Conservation (phyloP, 1,140 invertebrate species). For the Drosophila melanogaster region Release_6_plus_ISO1_MT NT_033777.3:31629501-31630000, state of each 20-base stretch:
- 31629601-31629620: constrained; percentile 48
- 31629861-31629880: constrained; percentile 18
- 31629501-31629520: constrained; percentile 47
- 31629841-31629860: neutral
- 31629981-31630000: neutral
- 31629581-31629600: constrained; percentile 9
- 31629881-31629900: neutral
- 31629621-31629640: constrained; percentile 62
- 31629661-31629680: constrained; percentile 76
- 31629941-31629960: constrained; percentile 23
- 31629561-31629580: neutral
- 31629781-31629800: constrained; percentile 39
- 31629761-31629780: constrained; percentile 43
- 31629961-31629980: constrained; percentile 5
- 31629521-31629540: constrained; percentile 64
- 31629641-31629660: constrained; percentile 75
- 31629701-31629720: neutral
- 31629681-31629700: constrained; percentile 43
- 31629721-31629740: constrained; percentile 9
- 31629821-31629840: constrained; percentile 27
- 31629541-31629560: constrained; percentile 16
- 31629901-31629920: constrained; percentile 3
- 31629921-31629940: constrained; percentile 42
- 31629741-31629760: constrained; percentile 46
- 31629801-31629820: constrained; percentile 28